Conservation (phyloP, 2,888 invertebrate genomes). For the Yponomeuta sedellus region DNA sequence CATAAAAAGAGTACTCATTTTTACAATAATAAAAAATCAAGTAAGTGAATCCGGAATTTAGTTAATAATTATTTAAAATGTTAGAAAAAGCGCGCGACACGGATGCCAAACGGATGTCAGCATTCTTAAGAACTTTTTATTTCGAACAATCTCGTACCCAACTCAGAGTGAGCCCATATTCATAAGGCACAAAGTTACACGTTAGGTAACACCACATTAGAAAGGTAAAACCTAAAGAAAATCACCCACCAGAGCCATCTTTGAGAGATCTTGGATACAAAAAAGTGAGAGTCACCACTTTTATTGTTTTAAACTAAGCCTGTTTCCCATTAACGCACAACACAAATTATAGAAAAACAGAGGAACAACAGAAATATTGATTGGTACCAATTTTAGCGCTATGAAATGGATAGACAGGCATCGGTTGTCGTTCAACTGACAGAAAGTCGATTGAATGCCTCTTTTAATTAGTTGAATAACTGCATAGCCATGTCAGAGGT, state of each 20-base stretch:
- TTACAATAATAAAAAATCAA: too few species aligned
- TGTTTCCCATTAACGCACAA: not conserved
- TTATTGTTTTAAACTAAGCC: not conserved
- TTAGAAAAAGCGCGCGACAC: too few species aligned
- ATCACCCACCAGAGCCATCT: not conserved
- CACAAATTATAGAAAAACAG: not conserved
- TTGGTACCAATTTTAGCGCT: not conserved
- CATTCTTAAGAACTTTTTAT: not conserved
- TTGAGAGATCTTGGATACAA: not conserved
- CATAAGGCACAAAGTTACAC: not conserved
- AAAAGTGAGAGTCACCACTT: slow-evolving; percentile 1
- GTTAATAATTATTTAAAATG: too few species aligned
- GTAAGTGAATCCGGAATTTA: too few species aligned
- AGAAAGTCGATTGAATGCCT: too few species aligned
- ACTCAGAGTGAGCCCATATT: not conserved
- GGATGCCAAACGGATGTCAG: too few species aligned
- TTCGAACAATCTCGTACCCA: not conserved
- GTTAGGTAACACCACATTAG: not conserved
- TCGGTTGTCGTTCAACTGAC: too few species aligned
- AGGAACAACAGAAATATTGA: too few species aligned
- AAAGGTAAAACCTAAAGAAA: not conserved
- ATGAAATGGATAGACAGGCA: too few species aligned
- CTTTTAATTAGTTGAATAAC: too few species aligned
- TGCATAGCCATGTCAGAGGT: too few species aligned
- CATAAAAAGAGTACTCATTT: too few species aligned